Percentiles rank a stretch among this genome's conserved stretches.
Evolutionary conservation across 1,140 invertebrate species (phyloP).

Genomic region (Zaprionus capensis): DNA sequence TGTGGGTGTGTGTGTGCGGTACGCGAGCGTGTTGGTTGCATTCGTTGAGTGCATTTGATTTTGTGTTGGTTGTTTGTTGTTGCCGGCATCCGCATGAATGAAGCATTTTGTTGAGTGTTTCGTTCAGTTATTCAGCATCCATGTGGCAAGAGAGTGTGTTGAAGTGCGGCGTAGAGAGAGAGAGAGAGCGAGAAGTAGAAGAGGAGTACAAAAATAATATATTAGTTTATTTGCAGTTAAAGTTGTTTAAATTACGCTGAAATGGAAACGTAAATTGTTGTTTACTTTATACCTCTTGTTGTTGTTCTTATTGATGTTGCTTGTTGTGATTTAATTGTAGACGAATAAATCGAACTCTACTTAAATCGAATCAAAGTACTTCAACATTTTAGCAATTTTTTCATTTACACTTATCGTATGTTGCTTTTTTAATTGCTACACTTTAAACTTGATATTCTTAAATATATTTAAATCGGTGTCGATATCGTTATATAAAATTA

Average conservation of each 20-base stretch:
- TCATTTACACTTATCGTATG: neutral
- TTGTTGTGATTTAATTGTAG: neutral
- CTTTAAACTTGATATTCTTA: too few species aligned
- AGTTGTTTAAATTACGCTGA: conserved; percentile 18
- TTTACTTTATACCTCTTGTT: conserved; percentile 25
- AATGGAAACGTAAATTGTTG: conserved; percentile 2
- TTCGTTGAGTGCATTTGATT: conserved; percentile 43
- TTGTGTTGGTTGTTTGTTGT: conserved; percentile 27
- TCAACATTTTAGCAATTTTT: conserved; percentile 2
- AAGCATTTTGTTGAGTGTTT: conserved; percentile 44
- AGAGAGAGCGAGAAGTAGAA: conserved; percentile 3
- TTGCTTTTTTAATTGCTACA: too few species aligned
- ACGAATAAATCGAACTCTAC: neutral
- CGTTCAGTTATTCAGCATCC: conserved; percentile 36
- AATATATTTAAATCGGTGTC: too few species aligned
- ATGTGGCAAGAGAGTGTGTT: neutral
- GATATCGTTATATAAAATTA: too few species aligned
- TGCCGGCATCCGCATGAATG: conserved; percentile 23
- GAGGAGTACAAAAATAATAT: conserved; percentile 24
- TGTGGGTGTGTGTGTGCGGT: conserved; percentile 20
- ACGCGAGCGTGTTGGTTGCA: conserved; percentile 14
- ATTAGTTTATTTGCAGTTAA: conserved; percentile 37
- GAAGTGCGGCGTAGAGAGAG: neutral
- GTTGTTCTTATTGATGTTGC: conserved; percentile 20
- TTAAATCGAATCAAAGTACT: neutral